Evolutionary conservation across 2,113 vertebrate genomes (phyloP), one percentile per base, ranked within the genome.

Genomic region (Pangasianodon hypophthalmus): DNA sequence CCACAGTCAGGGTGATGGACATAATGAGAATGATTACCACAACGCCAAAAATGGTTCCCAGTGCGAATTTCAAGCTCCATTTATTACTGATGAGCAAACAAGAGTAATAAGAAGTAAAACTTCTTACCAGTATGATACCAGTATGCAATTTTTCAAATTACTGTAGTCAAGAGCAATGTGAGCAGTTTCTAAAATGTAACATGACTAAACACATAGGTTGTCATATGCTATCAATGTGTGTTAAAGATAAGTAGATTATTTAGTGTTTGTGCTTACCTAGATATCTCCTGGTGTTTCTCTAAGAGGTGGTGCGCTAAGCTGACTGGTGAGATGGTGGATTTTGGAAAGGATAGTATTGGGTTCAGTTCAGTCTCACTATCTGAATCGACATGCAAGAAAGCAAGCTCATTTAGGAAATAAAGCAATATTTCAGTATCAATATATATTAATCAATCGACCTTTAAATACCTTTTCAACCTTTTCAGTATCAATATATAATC

Each of bases 31-130:
- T 60, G 89, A 94, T 90, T 44, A 82, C 81, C 18, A 93, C 21
- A 1, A 92, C 50, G n/a, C 92, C 92, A 67, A 94, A 93, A 84
- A 91, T 64, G 69, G 92, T 86, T 69, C 84, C 87, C 0, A 95
- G 75, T 0, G 52, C 88, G 50, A 92, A 29, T 54, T 87, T 75
- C 58, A 93, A 91, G 44, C 79, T 92, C 93, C 93, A 93, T n/a
- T 88, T 26, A 19, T 89, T 29, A 81, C 95, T 96, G 86, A 41
- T 71, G 11, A 67, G 11, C 6, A 80, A 89, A 79, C 21, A 85
- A 21, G 41, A 60, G 26, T 24, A 18, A 48, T 8, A 56, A 77
- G 19, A 84, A 56, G 7, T 32, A 50, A 71, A 52, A 82, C 18
- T 69, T 56, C 3, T 62, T 37, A 24, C 62, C 37, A 37, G 37